Evolutionary conservation across 2,888 invertebrate genomes (phyloP).

Genomic region (Harpagoxenus sublaevis): DNA sequence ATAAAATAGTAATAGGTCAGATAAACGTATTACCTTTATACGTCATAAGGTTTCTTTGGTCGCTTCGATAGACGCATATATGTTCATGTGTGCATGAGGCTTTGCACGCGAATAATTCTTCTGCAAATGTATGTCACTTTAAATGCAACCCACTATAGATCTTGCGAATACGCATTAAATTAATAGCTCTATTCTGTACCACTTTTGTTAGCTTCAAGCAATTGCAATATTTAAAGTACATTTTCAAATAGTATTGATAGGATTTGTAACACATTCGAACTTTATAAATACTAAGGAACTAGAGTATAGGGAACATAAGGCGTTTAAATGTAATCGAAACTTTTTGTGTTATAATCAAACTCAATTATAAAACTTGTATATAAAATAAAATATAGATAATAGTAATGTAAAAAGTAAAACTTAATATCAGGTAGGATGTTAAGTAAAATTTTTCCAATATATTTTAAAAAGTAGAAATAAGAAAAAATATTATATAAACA

Average conservation of each 20-base stretch:
- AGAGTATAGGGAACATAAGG: background rate
- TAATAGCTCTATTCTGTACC: background rate
- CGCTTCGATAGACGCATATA: background rate
- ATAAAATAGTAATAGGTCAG: slow-evolving; percentile 14
- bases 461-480: background rate
- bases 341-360: background rate
- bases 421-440: background rate
- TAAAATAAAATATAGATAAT: background rate
- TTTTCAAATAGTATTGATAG: background rate
- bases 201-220: background rate
- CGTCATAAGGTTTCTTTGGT: slow-evolving; percentile 71
- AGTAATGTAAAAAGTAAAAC: background rate
- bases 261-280: background rate
- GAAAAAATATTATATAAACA: background rate
- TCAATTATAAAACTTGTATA: background rate
- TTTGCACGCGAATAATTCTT: background rate
- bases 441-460: background rate
- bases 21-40: slow-evolving; percentile 24
- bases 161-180: background rate
- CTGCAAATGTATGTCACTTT: background rate
- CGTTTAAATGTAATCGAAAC: background rate
- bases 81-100: background rate
- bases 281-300: background rate
- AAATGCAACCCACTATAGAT: background rate
- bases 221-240: background rate